Evolutionary conservation across 2,797 vertebrate species (phyloP).

Genomic region (Anguilla megastoma): DNA sequence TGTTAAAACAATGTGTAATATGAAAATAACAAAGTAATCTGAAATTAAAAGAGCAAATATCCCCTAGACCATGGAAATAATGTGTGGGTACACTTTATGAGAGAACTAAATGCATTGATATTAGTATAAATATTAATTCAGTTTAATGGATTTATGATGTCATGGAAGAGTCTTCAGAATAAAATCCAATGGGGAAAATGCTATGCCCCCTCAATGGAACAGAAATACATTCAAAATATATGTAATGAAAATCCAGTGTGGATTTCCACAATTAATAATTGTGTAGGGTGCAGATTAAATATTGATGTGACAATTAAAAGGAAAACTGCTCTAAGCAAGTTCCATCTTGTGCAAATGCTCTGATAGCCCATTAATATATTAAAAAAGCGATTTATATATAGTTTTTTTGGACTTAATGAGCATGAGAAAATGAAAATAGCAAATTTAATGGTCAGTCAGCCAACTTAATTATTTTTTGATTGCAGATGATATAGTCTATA

Average conservation of each 20-base stretch:
- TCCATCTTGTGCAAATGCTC: neutral
- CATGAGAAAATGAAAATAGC: slow-evolving; percentile 1
- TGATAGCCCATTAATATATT: neutral
- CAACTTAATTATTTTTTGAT: neutral
- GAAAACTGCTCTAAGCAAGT: neutral
- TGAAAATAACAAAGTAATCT: neutral
- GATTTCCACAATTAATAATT: slow-evolving; percentile 25
- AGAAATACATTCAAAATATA: slow-evolving; percentile 17
- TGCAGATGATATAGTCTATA: neutral
- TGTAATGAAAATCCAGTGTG: neutral
- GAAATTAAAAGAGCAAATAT: neutral
- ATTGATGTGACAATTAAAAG: slow-evolving; percentile 21
- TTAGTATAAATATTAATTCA: slow-evolving; percentile 15
- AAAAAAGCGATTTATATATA: neutral
- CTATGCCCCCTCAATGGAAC: slow-evolving; percentile 7
- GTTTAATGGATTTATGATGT: slow-evolving; percentile 1
- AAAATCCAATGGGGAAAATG: neutral
- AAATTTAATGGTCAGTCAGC: neutral
- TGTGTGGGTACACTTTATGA: neutral
- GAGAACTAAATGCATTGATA: neutral
- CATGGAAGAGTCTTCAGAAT: neutral
- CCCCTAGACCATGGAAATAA: neutral
- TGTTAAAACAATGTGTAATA: neutral
- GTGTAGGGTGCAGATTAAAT: slow-evolving; percentile 4
- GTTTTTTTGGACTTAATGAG: neutral